Percentiles rank a stretch among this genome's conserved stretches.
These are phyloP conservation scores for Caenorhabditis doughertyi DNA, from an alignment of 2,888 invertebrate genomes.

Conservation along the genomic window DNA sequence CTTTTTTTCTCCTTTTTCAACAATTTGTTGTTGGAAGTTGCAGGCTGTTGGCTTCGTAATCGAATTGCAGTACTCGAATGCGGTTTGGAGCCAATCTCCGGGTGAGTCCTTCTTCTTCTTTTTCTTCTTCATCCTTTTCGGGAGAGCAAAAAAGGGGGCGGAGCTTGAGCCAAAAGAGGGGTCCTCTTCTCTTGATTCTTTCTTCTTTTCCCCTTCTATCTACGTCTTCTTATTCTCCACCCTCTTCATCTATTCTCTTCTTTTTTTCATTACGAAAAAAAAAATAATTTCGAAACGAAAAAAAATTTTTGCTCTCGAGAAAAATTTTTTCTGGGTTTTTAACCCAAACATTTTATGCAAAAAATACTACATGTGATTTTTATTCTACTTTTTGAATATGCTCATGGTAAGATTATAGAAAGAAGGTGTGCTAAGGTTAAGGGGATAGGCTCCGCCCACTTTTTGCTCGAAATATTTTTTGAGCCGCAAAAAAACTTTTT, in stretches of 20 bases:
- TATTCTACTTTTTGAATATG: constrained; percentile 41
- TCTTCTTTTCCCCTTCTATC: constrained; percentile 4
- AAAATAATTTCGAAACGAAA: too few species aligned
- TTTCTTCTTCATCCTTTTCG: constrained; percentile 1
- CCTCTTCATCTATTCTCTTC: constrained; percentile 1
- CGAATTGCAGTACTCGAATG: constrained; percentile 68
- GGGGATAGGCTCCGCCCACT: too few species aligned
- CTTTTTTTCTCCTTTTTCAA: neutral
- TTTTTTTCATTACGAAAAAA: constrained; percentile 21
- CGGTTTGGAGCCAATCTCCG: constrained; percentile 67
- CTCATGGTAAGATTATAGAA: constrained; percentile 21
- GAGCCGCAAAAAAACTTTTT: too few species aligned
- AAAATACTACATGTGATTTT: constrained; percentile 55
- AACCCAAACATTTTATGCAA: constrained; percentile 46
- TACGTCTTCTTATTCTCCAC: constrained; percentile 12
- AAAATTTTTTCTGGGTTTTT: too few species aligned
- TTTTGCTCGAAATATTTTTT: too few species aligned
- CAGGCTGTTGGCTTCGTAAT: constrained; percentile 69
- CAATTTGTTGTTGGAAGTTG: constrained; percentile 40
- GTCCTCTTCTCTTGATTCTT: constrained; percentile 33
- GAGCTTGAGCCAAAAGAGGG: neutral
- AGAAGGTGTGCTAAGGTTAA: too few species aligned
- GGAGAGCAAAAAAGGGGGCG: constrained; percentile 24
- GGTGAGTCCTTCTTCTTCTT: constrained; percentile 63
- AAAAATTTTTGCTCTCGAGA: constrained; percentile 1